Base-by-base conservation (phyloP, 2,113 vertebrate genomes). In the Ibidorhyncha struthersii region DNA sequence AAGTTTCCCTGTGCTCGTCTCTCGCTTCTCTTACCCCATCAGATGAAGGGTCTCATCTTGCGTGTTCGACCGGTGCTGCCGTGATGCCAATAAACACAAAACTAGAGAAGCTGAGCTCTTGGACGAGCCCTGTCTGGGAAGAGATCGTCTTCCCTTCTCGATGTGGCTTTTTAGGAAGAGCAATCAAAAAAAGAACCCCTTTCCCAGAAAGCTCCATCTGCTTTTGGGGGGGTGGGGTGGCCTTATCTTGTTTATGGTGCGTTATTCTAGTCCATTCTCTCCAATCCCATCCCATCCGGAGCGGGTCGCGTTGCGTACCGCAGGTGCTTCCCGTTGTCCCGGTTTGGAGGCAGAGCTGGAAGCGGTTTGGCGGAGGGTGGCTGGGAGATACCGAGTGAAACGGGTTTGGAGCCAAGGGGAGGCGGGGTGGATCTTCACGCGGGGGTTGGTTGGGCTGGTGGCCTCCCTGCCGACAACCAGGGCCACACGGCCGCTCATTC, bases 281-380 rank as follows among this genome's bases (percentile, higher is more conserved):
- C 23, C 27, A 16, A 18, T 32, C 27, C 23, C 9, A 5, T 27
- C 36, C n/a, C 23, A 7, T 10, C 23, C 17, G 9, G 2, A 71
- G 30, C 2, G 3, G 19, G 19, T 41, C 47, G 4, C 2, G 1
- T 22, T 22, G 32, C 12, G 0, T 29, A 32, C 27, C 41, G 34
- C 43, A 34, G 29, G n/a, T 1, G 5, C 43, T 70, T 59, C 65
- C 80, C 8, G 0, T 34, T 61, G 56, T 45, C 30, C 36, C 30
- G 12, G 32, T 43, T 45, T 8, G 15, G 47, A 41, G 34, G 69
- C 45, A 7, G 56, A 32, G 26, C 47, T 45, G 58, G 82, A 15
- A 36, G 15, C 1, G 6, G 16, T 43, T 84, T 25, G 3, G 4
- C 6, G 17, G 40, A 25, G 32, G 55, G 23, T 40, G 36, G 45